Conservation (phyloP, 1,140 invertebrate genomes). For the Rhopalosiphum maidis region DNA sequence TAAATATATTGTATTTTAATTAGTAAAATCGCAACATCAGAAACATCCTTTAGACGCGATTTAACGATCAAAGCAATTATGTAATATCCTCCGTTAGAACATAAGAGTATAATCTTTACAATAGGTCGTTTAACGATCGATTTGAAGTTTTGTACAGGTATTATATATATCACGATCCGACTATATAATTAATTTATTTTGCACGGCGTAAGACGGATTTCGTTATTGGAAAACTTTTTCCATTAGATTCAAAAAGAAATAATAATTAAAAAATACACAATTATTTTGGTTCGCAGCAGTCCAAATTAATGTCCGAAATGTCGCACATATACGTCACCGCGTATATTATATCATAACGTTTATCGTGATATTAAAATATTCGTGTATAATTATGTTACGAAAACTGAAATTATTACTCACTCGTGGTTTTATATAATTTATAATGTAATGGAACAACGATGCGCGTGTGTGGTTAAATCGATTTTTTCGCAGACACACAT, state of each 20-base stretch:
- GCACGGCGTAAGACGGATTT: neutral
- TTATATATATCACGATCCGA: too few species aligned
- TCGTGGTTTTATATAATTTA: neutral
- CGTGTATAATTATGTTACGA: neutral
- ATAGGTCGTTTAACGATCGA: neutral
- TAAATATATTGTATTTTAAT: neutral
- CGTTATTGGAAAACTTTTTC: neutral
- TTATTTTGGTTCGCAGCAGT: neutral
- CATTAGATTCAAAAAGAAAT: neutral
- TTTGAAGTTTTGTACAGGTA: neutral
- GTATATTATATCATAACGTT: too few species aligned
- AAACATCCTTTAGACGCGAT: neutral
- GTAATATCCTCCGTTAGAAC: neutral
- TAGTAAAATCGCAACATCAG: neutral
- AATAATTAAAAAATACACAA: neutral
- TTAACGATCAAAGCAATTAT: slow-evolving; percentile 1
- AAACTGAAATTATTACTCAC: neutral
- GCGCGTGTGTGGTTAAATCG: neutral
- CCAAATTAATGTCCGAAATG: neutral
- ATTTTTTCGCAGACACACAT: neutral
- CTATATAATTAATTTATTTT: neutral
- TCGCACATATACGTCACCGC: too few species aligned
- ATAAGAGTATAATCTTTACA: neutral
- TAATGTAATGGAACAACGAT: neutral
- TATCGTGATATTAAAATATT: neutral